Base-by-base conservation (phyloP, 2,113 vertebrate genomes). In the Thinocorus orbignyianus region DNA sequence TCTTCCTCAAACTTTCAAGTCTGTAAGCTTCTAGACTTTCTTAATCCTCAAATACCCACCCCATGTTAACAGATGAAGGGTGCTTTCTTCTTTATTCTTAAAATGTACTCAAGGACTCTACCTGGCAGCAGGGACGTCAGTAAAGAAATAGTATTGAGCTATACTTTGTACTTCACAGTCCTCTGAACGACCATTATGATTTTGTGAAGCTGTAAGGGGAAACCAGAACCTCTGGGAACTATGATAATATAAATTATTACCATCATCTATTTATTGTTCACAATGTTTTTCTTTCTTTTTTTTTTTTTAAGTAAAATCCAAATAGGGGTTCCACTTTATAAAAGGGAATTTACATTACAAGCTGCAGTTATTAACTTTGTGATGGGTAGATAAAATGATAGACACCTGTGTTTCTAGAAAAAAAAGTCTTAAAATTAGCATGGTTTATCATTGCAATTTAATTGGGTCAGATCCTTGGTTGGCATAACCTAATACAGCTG, bases 31-130 rank as follows among this genome's bases (percentile, higher is more conserved):
- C 72, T 65, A 70, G 58, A 54, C 37, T 90, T 93, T 78, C 71
- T 82, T 89, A 64, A 65, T 77, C 28, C 89, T 93, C 84, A 77
- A 72, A 95, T 96, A 64, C 91, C 78, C 52, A 95, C 73, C 55
- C 31, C 24, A 46, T 70, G 54, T 44, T 68, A 88, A 37, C 24
- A 87, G 49, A 71, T 39, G 19, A 84, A 44, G 23, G n/a, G 19
- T 20, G 17, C 54, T 90, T 76, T 69, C 28, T 73, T 96, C 93
- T 94, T 93, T n/a, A n/a, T n/a, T n/a, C n/a, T n/a, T n/a, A 87
- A 68, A 86, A 72, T 3, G n/a, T 22, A 61, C 28, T n/a, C 28
- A 58, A 22, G 44, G 52, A 80, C 87, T 84, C 37, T 68, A 81
- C 51, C 69, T 71, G 49, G 68, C 80, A 96, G 95, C 33, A 80